Evolutionary conservation across 2,888 invertebrate genomes (phyloP).

Genomic region (Andricus quercusramuli): DNA sequence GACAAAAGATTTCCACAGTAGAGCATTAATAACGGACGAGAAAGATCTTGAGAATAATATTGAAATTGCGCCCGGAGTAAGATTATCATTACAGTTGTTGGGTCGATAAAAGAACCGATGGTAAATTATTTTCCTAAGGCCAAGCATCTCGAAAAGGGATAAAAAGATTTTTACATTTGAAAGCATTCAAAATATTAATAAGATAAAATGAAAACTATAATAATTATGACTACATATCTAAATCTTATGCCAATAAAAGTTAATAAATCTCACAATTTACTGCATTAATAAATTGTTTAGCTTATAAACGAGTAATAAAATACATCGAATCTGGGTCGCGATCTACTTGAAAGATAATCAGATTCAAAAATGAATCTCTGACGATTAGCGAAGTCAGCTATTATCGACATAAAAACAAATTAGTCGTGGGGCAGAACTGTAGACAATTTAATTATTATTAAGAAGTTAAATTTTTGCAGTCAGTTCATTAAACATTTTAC

Average conservation of each 20-base stretch:
- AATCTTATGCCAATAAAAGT: no score
- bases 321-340: conserved; percentile 31
- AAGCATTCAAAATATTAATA: background rate
- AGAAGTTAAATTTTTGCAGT: background rate
- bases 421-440: background rate
- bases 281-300: background rate
- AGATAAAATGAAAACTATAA: no score
- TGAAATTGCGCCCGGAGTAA: background rate
- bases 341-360: background rate
- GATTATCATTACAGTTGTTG: background rate
- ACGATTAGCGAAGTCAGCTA: background rate
- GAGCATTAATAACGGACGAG: background rate
- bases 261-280: no score
- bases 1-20: background rate
- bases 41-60: background rate
- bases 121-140: background rate
- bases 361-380: background rate
- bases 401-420: background rate
- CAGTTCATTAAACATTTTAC: no score
- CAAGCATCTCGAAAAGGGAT: conserved; percentile 19
- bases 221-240: no score
- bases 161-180: background rate
- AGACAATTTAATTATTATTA: background rate
- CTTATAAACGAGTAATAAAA: conserved; percentile 61
- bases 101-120: background rate